Percentiles rank a stretch among this genome's conserved stretches.
Conservation (phyloP, 2,113 vertebrate genomes). For the Fulmarus glacialis region DNA sequence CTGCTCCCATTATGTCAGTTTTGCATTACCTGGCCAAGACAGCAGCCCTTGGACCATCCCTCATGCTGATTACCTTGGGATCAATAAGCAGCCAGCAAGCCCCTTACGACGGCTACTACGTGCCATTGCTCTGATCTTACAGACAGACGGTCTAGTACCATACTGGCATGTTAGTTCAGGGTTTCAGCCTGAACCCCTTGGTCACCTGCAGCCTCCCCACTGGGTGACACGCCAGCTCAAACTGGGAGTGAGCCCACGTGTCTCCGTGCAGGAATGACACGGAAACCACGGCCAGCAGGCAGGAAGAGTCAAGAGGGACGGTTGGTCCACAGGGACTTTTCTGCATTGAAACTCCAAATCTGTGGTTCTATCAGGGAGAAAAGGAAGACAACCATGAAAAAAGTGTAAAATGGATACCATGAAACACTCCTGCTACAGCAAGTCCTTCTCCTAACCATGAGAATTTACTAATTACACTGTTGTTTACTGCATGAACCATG, state of each 20-base stretch:
- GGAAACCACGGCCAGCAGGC: rapidly evolving
- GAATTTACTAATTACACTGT: not conserved
- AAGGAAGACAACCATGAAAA: not conserved
- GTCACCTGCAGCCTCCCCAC: not conserved
- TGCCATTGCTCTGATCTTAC: not conserved
- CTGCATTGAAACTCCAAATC: not conserved
- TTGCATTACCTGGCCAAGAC: not conserved
- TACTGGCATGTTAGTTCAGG: not conserved
- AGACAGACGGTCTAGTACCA: rapidly evolving
- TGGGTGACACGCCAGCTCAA: not conserved
- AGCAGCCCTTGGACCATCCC: not conserved
- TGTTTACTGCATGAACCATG: not conserved
- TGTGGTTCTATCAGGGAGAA: not conserved
- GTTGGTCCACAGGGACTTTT: not conserved
- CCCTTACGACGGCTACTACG: rapidly evolving
- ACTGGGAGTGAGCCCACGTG: rapidly evolving
- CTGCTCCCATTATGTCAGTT: not conserved
- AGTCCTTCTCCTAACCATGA: not conserved
- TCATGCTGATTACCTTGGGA: not conserved
- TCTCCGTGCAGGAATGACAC: not conserved
- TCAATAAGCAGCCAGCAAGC: not conserved
- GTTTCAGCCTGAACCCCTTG: not conserved
- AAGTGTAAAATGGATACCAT: not conserved
- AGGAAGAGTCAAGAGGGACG: not conserved
- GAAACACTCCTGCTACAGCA: not conserved